A percentile compares a stretch with the other conserved stretches of the same genome.
Conservation (phyloP, 2,797 vertebrate genomes). For the Ctenopoma multispine region DNA sequence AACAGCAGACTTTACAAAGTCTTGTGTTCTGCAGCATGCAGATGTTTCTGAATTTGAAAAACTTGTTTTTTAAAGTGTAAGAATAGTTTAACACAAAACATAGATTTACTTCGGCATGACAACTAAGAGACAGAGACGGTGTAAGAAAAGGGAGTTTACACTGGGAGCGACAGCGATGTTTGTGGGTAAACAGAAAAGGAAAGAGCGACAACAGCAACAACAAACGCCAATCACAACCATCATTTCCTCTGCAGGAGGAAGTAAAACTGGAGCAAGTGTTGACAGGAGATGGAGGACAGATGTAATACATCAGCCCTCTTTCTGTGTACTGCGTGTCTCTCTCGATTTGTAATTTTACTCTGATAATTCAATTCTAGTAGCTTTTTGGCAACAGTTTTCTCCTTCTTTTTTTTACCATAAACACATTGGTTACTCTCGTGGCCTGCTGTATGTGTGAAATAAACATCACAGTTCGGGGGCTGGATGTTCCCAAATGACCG, state of each 20-base stretch:
- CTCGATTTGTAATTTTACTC: background rate
- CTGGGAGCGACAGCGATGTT: slow-evolving; percentile 42
- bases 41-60: no score
- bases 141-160: no score
- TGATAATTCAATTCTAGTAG: background rate
- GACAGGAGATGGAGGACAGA: slow-evolving; percentile 58
- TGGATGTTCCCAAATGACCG: no score
- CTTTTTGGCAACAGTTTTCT: background rate
- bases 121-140: background rate
- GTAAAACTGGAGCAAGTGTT: slow-evolving; percentile 71
- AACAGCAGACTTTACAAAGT: background rate
- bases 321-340: background rate
- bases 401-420: no score
- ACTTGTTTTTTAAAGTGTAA: background rate
- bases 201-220: slow-evolving; percentile 57
- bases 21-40: background rate
- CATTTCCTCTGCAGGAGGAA: slow-evolving; percentile 68
- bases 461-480: no score
- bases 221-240: slow-evolving; percentile 59
- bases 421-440: no score
- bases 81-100: background rate
- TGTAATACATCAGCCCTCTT: slow-evolving; percentile 13
- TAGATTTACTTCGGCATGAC: background rate
- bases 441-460: no score
- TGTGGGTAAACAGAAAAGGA: slow-evolving; percentile 67